Conservation (phyloP, 2,888 invertebrate species). For the Melieria picta region DNA sequence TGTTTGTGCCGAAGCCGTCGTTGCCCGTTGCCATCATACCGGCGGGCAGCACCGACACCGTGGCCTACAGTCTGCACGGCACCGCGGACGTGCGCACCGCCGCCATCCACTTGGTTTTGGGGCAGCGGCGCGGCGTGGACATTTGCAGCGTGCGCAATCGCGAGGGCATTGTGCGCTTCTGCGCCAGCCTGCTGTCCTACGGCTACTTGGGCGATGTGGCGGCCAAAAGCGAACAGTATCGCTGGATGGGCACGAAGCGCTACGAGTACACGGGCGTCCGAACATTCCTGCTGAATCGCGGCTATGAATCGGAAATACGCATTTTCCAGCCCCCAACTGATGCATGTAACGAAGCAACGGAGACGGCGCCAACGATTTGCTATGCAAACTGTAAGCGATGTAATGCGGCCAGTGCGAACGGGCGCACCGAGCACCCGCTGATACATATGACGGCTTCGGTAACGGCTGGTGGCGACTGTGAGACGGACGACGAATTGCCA, state of each 20-base stretch:
- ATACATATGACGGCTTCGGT: background rate
- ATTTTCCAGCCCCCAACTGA: conserved; percentile 61
- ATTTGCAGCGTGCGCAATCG: conserved; percentile 76
- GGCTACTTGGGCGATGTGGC: conserved; percentile 88
- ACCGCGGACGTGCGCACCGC: conserved; percentile 82
- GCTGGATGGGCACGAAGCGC: conserved; percentile 87
- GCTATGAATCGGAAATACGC: conserved; percentile 74
- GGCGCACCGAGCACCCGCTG: background rate
- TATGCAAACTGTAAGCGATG: conserved; percentile 55
- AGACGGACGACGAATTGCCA: conserved; percentile 30
- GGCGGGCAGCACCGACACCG: conserved; percentile 81
- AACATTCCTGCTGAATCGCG: conserved; percentile 72
- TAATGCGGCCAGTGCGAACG: conserved; percentile 29
- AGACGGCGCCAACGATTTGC: conserved; percentile 44
- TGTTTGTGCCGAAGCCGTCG: conserved; percentile 61
- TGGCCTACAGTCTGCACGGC: conserved; percentile 82
- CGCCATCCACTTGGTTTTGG: conserved; percentile 83
- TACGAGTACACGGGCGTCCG: conserved; percentile 82
- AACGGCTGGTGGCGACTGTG: background rate
- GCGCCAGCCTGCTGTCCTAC: conserved; percentile 82
- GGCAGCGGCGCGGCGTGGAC: conserved; percentile 78
- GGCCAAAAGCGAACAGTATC: conserved; percentile 79
- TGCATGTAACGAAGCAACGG: conserved; percentile 18
- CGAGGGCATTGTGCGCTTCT: conserved; percentile 72
- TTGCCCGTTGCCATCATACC: conserved; percentile 72